A percentile compares a stretch with the other conserved stretches of the same genome.
These are phyloP conservation scores for Alligator mississippiensis DNA, from an alignment of 2,113 vertebrate species.

Conservation along the genomic window DNA sequence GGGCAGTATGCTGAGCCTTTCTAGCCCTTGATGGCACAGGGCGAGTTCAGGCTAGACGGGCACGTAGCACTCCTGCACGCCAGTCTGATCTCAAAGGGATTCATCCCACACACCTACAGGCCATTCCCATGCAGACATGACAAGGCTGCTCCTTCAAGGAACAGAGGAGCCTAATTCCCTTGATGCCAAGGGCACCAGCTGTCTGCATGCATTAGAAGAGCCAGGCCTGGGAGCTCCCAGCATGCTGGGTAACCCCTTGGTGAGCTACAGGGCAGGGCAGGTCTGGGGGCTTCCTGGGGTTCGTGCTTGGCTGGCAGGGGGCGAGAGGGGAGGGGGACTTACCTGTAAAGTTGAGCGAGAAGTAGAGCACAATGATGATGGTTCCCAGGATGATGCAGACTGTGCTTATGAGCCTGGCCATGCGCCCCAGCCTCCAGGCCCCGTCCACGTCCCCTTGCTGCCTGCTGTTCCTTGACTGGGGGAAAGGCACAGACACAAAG, in stretches of 20 bases:
- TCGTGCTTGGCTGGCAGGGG: background rate
- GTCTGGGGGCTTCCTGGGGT: fast-evolving
- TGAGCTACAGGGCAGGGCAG: background rate
- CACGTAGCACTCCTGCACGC: background rate
- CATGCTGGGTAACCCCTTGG: background rate
- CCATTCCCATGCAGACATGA: background rate
- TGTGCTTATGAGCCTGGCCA: conserved; percentile 87
- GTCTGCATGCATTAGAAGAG: fast-evolving
- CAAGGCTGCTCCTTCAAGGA: too few species aligned
- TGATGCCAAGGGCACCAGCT: background rate
- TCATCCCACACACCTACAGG: fast-evolving
- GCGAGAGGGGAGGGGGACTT: conserved; percentile 17
- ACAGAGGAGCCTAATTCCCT: too few species aligned
- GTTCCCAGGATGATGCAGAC: conserved; percentile 86
- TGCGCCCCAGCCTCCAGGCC: conserved; percentile 85
- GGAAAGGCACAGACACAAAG: conserved; percentile 4
- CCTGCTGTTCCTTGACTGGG: conserved; percentile 87
- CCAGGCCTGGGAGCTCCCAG: fast-evolving
- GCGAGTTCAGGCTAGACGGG: background rate
- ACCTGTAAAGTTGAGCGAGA: conserved; percentile 84
- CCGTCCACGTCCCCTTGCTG: conserved; percentile 88
- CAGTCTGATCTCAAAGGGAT: background rate
- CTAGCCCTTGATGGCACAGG: background rate
- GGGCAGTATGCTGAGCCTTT: background rate
- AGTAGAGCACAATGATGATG: conserved; percentile 83